phyloP scores from a whole-genome alignment of 2,797 vertebrate genomes.

The Mormyrops attenuatus region DNA sequence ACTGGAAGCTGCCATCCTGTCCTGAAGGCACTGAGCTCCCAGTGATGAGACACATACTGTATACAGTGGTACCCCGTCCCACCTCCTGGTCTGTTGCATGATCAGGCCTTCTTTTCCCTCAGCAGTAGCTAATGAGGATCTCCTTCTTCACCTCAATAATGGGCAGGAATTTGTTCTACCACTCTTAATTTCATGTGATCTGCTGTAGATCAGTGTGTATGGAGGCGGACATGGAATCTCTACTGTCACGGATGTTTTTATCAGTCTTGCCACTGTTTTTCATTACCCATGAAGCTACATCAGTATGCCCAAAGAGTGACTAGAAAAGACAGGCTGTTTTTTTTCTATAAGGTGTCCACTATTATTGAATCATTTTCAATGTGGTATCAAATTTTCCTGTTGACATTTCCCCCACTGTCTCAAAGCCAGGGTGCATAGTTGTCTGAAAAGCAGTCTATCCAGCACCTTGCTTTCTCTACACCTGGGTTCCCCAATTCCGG shows the following conservation, averaged over 20 bases:
- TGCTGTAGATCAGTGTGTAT: neutral
- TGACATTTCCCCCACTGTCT: neutral
- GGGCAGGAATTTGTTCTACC: neutral
- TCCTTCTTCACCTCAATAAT: neutral
- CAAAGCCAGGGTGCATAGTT: neutral
- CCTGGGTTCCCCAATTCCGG: neutral
- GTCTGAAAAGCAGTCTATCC: neutral
- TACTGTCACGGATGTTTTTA: neutral
- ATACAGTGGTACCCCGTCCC: neutral
- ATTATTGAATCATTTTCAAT: neutral
- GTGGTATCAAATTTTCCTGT: neutral
- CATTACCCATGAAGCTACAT: neutral
- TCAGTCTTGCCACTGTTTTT: neutral
- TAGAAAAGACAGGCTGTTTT: neutral
- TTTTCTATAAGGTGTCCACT: neutral
- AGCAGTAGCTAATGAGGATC: neutral
- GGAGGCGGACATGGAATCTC: neutral
- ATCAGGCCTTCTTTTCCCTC: neutral
- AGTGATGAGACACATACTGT: neutral
- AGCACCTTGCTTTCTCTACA: neutral
- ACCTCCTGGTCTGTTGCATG: neutral
- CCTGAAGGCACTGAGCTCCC: neutral
- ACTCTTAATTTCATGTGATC: neutral
- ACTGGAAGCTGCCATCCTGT: neutral
- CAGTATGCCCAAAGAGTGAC: neutral